Conservation (phyloP, 2,888 invertebrate species). For the Marronus borbonicus region DNA sequence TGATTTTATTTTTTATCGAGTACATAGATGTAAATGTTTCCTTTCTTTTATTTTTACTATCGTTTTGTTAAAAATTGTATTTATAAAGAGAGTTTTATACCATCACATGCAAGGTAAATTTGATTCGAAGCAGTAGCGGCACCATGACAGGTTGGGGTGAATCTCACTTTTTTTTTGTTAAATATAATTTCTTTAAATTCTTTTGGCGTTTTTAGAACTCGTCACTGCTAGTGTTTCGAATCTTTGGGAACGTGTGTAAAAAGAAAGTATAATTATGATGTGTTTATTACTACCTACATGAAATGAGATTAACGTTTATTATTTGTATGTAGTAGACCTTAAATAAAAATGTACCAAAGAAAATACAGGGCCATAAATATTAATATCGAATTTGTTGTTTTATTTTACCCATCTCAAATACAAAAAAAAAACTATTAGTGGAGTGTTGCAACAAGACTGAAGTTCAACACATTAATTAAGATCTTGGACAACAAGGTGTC, state of each 20-base stretch:
- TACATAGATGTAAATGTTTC: constrained; percentile 30
- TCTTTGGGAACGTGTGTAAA: neutral
- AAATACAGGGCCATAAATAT: constrained; percentile 44
- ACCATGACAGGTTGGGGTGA: neutral
- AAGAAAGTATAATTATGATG: neutral
- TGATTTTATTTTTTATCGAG: constrained; percentile 10
- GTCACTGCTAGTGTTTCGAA: constrained; percentile 25
- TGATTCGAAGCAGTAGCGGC: neutral
- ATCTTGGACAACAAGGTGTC: too few species aligned
- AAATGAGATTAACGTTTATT: neutral
- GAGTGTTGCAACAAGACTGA: too few species aligned
- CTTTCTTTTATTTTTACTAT: constrained; percentile 1
- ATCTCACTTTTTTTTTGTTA: neutral
- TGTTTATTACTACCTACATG: constrained; percentile 2
- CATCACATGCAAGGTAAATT: neutral
- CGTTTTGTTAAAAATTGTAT: constrained; percentile 21
- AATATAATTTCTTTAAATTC: too few species aligned
- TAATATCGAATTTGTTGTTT: constrained; percentile 9
- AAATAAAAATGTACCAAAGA: constrained; percentile 46
- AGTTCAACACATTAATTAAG: too few species aligned
- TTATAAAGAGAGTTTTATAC: neutral
- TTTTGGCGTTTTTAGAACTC: neutral
- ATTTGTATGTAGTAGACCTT: constrained; percentile 11
- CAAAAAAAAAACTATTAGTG: too few species aligned
- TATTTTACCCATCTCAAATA: neutral